These are phyloP conservation scores for Chauna torquata DNA, from an alignment of 2,113 vertebrate species.

Conservation along the genomic window DNA sequence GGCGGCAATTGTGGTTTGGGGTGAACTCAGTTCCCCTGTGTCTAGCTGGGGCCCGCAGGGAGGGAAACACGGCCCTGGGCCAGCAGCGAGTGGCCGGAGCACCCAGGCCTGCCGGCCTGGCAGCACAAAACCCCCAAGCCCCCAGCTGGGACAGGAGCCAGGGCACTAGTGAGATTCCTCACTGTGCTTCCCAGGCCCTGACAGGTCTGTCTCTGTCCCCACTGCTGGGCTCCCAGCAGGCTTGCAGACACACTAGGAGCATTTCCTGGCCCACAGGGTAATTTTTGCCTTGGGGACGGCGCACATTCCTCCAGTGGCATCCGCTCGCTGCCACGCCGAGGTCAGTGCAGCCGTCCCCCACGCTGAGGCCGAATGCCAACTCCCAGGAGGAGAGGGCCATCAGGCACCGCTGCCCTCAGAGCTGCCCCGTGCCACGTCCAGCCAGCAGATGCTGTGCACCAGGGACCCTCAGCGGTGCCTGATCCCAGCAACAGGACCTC, in stretches of 20 bases:
- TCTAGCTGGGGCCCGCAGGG: not conserved
- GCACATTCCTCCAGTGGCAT: fast-evolving
- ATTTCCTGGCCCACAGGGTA: fast-evolving
- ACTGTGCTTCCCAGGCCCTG: fast-evolving
- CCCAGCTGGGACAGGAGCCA: not conserved
- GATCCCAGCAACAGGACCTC: no score
- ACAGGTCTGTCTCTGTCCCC: not conserved
- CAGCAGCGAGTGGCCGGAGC: not conserved
- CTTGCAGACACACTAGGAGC: fast-evolving
- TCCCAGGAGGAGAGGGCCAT: not conserved
- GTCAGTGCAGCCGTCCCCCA: no score
- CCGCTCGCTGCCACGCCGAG: no score
- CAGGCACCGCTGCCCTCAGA: fast-evolving
- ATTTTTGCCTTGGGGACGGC: fast-evolving
- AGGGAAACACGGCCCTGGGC: not conserved
- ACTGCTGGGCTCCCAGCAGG: not conserved
- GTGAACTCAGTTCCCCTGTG: not conserved
- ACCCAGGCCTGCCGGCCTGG: not conserved
- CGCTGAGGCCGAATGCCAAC: fast-evolving
- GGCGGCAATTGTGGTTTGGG: slow-evolving; percentile 65
- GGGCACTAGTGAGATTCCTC: not conserved
- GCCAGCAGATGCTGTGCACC: fast-evolving
- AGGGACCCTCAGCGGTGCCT: not conserved
- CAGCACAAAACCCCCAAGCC: not conserved
- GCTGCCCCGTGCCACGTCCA: not conserved